Evolutionary conservation across 2,888 invertebrate species (phyloP).

Genomic region (Ypsolopha scabrella): DNA sequence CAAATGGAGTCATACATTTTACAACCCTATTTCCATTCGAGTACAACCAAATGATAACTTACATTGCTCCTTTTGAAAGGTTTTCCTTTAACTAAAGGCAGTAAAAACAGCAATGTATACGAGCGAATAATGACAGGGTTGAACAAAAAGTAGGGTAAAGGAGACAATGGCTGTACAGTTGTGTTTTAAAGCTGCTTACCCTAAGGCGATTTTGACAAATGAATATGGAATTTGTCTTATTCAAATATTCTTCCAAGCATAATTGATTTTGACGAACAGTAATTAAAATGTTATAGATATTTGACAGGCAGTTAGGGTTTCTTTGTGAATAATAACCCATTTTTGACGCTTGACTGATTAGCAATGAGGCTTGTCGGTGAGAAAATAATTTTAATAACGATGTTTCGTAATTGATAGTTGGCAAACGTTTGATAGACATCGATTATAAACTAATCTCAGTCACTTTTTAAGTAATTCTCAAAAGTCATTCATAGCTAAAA

Average conservation of each 20-base stretch:
- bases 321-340: slow-evolving; percentile 38
- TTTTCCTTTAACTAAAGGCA: slow-evolving; percentile 1
- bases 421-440: not conserved
- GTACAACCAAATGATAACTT: slow-evolving; percentile 8
- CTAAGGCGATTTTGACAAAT: slow-evolving; percentile 35
- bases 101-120: not conserved
- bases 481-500: too few relatives aligned
- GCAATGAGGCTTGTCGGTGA: slow-evolving; percentile 25
- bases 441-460: too few relatives aligned
- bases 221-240: slow-evolving; percentile 47
- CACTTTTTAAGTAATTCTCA: too few relatives aligned
- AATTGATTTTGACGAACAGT: slow-evolving; percentile 55
- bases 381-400: slow-evolving; percentile 22
- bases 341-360: slow-evolving; percentile 42
- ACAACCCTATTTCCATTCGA: not conserved
- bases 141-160: slow-evolving; percentile 14
- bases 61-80: slow-evolving; percentile 7
- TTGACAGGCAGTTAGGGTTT: slow-evolving; percentile 35
- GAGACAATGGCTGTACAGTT: slow-evolving; percentile 12
- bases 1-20: not conserved
- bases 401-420: not conserved
- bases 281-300: slow-evolving; percentile 43
- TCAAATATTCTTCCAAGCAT: slow-evolving; percentile 47
- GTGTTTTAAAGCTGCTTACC: slow-evolving; percentile 8
- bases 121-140: not conserved